Evolutionary conservation across 2,888 invertebrate genomes (phyloP).

Genomic region (Trichopria drosophilae): DNA sequence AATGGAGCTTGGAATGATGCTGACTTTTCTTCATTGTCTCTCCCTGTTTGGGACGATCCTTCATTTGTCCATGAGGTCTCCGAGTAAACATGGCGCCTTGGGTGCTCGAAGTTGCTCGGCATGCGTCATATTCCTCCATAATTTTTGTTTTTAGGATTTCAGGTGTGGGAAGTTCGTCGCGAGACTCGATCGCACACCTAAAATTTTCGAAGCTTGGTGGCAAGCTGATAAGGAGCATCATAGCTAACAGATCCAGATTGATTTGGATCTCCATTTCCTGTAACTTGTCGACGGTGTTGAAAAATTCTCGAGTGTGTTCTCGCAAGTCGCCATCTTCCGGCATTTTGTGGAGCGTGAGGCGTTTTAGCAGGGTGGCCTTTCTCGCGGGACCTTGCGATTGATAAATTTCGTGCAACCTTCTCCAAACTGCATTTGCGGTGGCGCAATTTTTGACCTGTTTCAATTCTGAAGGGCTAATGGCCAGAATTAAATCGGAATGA

Average conservation of each 20-base stretch:
- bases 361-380: slow-evolving; percentile 28
- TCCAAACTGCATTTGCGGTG: slow-evolving; percentile 4
- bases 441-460: slow-evolving; percentile 12
- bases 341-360: slow-evolving; percentile 25
- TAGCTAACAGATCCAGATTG: slow-evolving; percentile 13
- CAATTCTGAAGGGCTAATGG: slow-evolving; percentile 1
- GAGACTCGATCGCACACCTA: slow-evolving; percentile 9
- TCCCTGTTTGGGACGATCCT: too few species aligned
- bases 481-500: slow-evolving; percentile 10
- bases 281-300: slow-evolving; percentile 21
- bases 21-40: too few species aligned
- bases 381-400: slow-evolving; percentile 7
- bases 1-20: background rate
- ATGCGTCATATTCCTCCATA: too few species aligned
- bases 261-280: slow-evolving; percentile 25
- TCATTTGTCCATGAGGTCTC: too few species aligned
- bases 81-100: slow-evolving; percentile 15
- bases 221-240: too few species aligned
- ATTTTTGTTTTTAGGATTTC: too few species aligned
- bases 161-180: slow-evolving; percentile 5
- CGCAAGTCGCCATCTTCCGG: slow-evolving; percentile 12
- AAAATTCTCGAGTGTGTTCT: slow-evolving; percentile 18
- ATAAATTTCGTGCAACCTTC: slow-evolving; percentile 19
- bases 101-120: background rate
- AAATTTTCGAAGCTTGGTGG: slow-evolving; percentile 13